These are phyloP conservation scores for Ascidia mentula DNA, from an alignment of 23 tunicate species.

Conservation along the genomic window DNA sequence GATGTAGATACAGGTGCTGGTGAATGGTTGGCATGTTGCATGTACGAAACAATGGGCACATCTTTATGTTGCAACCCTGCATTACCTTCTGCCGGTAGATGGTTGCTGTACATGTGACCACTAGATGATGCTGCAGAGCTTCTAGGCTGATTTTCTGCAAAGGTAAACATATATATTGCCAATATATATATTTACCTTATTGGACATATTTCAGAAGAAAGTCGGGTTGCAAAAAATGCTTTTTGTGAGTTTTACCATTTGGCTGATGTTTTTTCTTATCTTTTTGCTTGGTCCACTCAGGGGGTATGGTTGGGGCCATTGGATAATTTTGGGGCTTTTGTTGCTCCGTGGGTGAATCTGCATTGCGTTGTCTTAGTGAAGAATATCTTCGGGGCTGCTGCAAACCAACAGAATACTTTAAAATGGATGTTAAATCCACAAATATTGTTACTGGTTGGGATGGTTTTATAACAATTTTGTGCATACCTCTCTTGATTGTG, in stretches of 20 bases:
- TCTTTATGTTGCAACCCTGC: neutral
- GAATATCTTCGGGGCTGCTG: slow-evolving; percentile 14
- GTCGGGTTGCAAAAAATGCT: neutral
- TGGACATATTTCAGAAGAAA: no score
- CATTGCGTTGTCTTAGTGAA: neutral
- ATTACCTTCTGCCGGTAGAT: neutral
- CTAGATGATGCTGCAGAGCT: neutral
- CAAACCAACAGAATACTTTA: no score
- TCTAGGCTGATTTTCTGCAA: neutral
- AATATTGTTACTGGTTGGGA: no score
- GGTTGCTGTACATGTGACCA: neutral
- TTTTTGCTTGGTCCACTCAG: neutral
- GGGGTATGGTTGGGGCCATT: neutral
- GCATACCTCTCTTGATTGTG: neutral
- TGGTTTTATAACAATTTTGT: neutral
- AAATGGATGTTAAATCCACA: no score
- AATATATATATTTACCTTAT: no score
- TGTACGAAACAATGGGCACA: neutral
- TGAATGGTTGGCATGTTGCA: neutral
- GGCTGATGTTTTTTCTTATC: neutral
- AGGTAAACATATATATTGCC: no score
- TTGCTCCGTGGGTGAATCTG: neutral
- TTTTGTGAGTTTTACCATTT: neutral
- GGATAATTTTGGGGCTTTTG: neutral
- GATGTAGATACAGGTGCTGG: neutral